Percentiles rank a stretch among this genome's conserved stretches.
Conservation (phyloP, 2,797 vertebrate genomes). For the Cryptoblepharus egeriae region DNA sequence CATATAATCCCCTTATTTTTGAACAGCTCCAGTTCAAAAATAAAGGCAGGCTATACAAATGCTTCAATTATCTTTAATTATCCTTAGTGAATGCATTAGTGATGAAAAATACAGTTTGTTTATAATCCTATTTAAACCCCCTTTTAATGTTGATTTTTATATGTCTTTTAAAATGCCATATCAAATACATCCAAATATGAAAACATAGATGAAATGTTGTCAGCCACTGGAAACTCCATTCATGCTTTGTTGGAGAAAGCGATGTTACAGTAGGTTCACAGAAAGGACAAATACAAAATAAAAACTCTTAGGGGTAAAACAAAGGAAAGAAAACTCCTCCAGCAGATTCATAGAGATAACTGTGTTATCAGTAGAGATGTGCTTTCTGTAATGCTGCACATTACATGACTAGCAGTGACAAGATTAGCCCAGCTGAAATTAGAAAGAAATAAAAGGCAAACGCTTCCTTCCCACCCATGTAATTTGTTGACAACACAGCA, state of each 20-base stretch:
- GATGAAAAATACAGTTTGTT: no score
- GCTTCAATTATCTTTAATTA: no score
- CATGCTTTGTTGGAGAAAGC: not conserved
- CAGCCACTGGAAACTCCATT: not conserved
- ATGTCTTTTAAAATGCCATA: no score
- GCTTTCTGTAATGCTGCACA: conserved; percentile 13
- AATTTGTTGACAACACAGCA: conserved; percentile 48
- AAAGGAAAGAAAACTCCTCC: conserved; percentile 16
- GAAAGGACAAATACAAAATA: conserved; percentile 14
- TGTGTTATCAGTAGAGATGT: conserved; percentile 29
- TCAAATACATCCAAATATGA: no score
- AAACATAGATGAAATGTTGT: not conserved
- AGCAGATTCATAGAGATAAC: conserved; percentile 36
- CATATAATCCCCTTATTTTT: no score
- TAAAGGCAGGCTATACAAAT: no score
- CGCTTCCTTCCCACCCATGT: conserved; percentile 30
- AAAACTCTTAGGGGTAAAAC: not conserved
- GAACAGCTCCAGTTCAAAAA: no score
- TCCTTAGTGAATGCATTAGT: no score
- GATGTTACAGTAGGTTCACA: not conserved
- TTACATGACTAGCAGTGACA: conserved; percentile 40
- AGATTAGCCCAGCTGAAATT: conserved; percentile 46
- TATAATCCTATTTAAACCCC: no score
- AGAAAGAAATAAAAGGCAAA: conserved; percentile 52
- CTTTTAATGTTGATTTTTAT: no score